A percentile compares a stretch with the other conserved stretches of the same genome.
Evolutionary conservation across 2,113 vertebrate genomes (phyloP).

Genomic region (Elgaria multicarinata): DNA sequence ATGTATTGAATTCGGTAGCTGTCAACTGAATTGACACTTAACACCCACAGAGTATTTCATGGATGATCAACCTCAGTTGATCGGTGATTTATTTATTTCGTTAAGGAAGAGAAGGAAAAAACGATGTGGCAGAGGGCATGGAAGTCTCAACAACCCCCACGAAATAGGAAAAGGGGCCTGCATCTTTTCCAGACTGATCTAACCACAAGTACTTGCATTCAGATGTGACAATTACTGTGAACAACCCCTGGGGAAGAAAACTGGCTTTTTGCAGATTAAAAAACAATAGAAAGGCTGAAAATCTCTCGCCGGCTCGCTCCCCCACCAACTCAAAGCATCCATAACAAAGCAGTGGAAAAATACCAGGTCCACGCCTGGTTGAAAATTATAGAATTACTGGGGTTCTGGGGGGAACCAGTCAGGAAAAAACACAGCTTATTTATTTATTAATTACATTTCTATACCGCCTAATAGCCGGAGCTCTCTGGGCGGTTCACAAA

Average conservation of each 20-base stretch:
- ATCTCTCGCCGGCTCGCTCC: not conserved
- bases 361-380: not conserved
- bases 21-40: not conserved
- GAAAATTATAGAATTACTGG: not conserved
- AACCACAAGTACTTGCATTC: not conserved
- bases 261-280: not conserved
- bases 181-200: not conserved
- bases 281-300: not conserved
- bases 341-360: not conserved
- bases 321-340: not conserved
- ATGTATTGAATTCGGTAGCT: not conserved
- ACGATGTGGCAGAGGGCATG: not conserved
- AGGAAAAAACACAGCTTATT: not conserved
- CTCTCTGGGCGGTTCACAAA: too few species aligned
- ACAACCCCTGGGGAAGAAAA: not conserved
- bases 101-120: too few species aligned
- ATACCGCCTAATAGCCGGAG: too few species aligned
- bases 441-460: too few species aligned
- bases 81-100: not conserved
- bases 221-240: not conserved
- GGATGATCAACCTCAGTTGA: not conserved
- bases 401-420: not conserved
- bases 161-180: accelerated
- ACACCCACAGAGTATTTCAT: not conserved
- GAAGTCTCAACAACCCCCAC: not conserved